These are phyloP conservation scores for Bos javanicus DNA, from an alignment of 2,113 vertebrate genomes.

Conservation along the genomic window DNA sequence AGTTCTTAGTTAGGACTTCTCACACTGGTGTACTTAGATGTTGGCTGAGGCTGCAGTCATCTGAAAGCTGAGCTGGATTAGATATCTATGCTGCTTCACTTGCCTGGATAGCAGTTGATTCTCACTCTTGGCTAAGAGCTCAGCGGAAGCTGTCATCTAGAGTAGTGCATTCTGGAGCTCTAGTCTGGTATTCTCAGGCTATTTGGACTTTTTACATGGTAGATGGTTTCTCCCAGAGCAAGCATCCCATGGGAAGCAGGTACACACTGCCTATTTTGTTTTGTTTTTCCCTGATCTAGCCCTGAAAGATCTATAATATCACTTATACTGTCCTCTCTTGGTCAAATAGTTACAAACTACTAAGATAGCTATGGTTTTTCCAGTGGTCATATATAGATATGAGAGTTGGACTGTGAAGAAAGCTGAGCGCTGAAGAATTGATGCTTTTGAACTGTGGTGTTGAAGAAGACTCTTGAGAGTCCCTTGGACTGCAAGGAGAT, in stretches of 20 bases:
- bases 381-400: too few species aligned
- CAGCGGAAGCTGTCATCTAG: not conserved
- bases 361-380: too few species aligned
- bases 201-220: not conserved
- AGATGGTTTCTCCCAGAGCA: not conserved
- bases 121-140: not conserved
- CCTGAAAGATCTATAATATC: not conserved
- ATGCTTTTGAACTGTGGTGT: too few species aligned
- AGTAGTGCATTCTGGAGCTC: not conserved
- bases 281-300: not conserved
- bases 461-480: too few species aligned
- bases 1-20: not conserved
- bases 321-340: not conserved
- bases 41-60: not conserved
- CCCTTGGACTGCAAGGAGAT: too few species aligned
- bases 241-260: not conserved
- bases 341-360: not conserved
- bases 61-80: not conserved
- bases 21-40: not conserved
- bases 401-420: too few species aligned
- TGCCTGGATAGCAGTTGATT: not conserved
- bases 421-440: too few species aligned
- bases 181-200: not conserved
- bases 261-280: not conserved
- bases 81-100: not conserved